Percentiles rank a stretch among this genome's conserved stretches.
Evolutionary conservation across 2,888 invertebrate genomes (phyloP).

Genomic region (Autographa gamma): DNA sequence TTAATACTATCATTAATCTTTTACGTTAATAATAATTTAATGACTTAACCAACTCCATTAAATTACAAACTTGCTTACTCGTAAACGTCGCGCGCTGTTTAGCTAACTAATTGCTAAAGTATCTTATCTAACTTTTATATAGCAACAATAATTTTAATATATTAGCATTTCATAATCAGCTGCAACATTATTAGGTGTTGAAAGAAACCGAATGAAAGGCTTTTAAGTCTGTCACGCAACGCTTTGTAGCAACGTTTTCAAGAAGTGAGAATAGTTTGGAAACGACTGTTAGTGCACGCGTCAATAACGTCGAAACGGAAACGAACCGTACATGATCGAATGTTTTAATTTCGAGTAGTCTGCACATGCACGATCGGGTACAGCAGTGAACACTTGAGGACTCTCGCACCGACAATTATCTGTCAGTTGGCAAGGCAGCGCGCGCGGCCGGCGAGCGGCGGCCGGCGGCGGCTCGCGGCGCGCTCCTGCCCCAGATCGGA

Average conservation of each 20-base stretch:
- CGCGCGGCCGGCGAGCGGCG: conserved; percentile 16
- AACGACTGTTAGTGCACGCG: conserved; percentile 39
- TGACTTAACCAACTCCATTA: conserved; percentile 71
- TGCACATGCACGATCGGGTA: conserved; percentile 64
- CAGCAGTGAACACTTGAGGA: conserved; percentile 55
- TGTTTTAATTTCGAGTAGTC: conserved; percentile 65
- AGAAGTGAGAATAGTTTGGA: conserved; percentile 45
- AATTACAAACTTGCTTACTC: conserved; percentile 67
- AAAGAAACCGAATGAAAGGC: conserved; percentile 32
- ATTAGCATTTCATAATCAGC: conserved; percentile 21
- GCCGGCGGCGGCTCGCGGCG: conserved; percentile 43
- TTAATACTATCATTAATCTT: conserved; percentile 64
- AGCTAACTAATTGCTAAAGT: conserved; percentile 58
- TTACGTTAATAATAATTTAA: conserved; percentile 70
- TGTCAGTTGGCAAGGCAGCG: conserved; percentile 36
- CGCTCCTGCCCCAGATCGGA: conserved; percentile 66
- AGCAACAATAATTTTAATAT: conserved; percentile 44
- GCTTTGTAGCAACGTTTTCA: conserved; percentile 32
- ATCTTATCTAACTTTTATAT: conserved; percentile 54
- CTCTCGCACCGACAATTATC: conserved; percentile 57
- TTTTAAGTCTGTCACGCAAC: conserved; percentile 28
- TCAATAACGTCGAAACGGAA: conserved; percentile 54
- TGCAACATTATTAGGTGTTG: conserved; percentile 20
- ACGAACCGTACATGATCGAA: conserved; percentile 49
- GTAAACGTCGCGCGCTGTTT: conserved; percentile 61